Percentiles rank a stretch among this genome's conserved stretches.
Conservation (phyloP, 2,113 vertebrate genomes). For the Lucifuga dentata region DNA sequence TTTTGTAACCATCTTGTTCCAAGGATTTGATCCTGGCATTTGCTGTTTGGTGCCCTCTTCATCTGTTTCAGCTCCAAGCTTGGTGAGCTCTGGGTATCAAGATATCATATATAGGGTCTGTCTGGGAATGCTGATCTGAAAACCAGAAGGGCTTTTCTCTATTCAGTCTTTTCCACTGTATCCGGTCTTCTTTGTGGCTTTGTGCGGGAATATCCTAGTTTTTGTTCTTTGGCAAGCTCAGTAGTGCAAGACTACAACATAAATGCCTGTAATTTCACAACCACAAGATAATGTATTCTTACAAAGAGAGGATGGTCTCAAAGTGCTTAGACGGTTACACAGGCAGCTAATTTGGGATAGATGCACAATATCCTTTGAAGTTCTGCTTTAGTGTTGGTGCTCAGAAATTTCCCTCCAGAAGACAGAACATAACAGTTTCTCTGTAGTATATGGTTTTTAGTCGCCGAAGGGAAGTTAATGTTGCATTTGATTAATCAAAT, state of each 20-base stretch:
- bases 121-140: constrained; percentile 76
- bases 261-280: constrained; percentile 68
- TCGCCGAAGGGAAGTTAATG: constrained; percentile 56
- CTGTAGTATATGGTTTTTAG: constrained; percentile 45
- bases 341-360: constrained; percentile 71
- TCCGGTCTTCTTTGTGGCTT: constrained; percentile 51
- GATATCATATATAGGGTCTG: constrained; percentile 57
- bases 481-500: constrained; percentile 63
- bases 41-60: constrained; percentile 48
- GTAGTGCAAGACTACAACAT: constrained; percentile 47
- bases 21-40: constrained; percentile 28
- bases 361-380: constrained; percentile 76
- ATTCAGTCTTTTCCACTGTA: constrained; percentile 37
- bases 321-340: constrained; percentile 65
- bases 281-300: constrained; percentile 73
- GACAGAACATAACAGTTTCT: constrained; percentile 47
- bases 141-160: constrained; percentile 59
- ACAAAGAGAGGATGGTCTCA: constrained; percentile 65
- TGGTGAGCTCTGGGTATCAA: constrained; percentile 51
- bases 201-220: constrained; percentile 34
- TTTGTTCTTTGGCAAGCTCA: constrained; percentile 46
- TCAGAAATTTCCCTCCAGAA: constrained; percentile 38
- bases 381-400: constrained; percentile 50
- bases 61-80: constrained; percentile 37
- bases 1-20: constrained; percentile 30